Evolutionary conservation across 2,888 invertebrate genomes (phyloP).

Genomic region (Tanypteryx hageni): DNA sequence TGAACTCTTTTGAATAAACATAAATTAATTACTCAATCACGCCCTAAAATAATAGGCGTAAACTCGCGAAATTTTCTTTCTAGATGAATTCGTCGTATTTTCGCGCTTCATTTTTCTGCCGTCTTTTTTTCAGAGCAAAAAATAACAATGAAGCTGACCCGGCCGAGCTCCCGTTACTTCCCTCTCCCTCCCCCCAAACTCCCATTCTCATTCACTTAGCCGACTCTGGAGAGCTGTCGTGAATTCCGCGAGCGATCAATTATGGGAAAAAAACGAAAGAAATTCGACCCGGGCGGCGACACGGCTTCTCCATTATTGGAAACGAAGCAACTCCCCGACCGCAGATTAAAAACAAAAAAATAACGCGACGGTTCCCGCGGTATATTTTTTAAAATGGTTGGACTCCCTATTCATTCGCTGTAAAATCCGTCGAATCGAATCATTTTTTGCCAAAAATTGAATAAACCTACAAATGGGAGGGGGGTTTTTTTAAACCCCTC

Average conservation of each 20-base stretch:
- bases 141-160: background rate
- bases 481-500: background rate
- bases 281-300: background rate
- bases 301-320: conserved; percentile 60
- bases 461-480: background rate
- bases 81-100: no score
- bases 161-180: background rate
- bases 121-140: no score
- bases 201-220: conserved; percentile 3
- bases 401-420: background rate
- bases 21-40: no score
- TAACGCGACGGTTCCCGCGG: background rate
- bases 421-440: background rate
- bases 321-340: conserved; percentile 26
- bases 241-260: background rate
- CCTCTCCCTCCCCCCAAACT: background rate
- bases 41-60: no score
- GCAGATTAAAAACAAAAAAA: conserved; percentile 15
- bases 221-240: conserved; percentile 18
- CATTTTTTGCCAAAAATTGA: background rate
- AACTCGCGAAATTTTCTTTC: no score
- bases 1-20: no score
- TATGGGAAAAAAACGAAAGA: conserved; percentile 1
- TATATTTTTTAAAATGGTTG: background rate
- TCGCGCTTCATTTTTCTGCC: no score